Percentiles rank a stretch among this genome's conserved stretches.
Evolutionary conservation across 2,797 vertebrate species (phyloP).

Genomic region (Antrozous pallidus): DNA sequence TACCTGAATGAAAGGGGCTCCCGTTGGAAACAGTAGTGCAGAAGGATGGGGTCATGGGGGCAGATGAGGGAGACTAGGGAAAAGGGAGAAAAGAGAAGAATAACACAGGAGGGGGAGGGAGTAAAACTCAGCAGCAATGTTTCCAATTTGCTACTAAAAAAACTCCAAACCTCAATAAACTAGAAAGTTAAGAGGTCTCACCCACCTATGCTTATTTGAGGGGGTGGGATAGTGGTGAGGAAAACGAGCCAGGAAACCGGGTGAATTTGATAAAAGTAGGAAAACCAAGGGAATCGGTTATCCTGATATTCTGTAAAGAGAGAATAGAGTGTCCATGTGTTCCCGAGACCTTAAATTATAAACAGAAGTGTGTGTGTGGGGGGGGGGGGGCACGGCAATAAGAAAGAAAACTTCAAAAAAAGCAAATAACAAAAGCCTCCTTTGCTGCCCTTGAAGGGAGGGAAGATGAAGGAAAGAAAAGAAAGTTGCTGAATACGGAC

Average conservation of each 20-base stretch:
- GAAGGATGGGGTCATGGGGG: background rate
- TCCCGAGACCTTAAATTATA: slow-evolving; percentile 78
- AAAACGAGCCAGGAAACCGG: slow-evolving; percentile 73
- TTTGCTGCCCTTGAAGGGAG: slow-evolving; percentile 69
- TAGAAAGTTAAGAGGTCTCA: slow-evolving; percentile 79
- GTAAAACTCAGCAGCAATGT: slow-evolving; percentile 18
- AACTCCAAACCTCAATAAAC: slow-evolving; percentile 49
- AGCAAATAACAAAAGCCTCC: slow-evolving; percentile 76
- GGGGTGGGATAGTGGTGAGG: background rate
- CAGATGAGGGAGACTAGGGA: background rate
- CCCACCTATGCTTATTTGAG: slow-evolving; percentile 78
- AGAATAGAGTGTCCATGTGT: slow-evolving; percentile 60
- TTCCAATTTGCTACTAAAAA: slow-evolving; percentile 25
- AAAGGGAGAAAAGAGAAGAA: slow-evolving; percentile 31
- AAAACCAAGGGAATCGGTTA: slow-evolving; percentile 68
- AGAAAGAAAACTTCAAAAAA: slow-evolving; percentile 78
- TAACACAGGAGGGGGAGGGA: slow-evolving; percentile 32
- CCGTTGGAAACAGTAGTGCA: slow-evolving; percentile 40
- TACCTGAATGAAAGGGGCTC: slow-evolving; percentile 82
- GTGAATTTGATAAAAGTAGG: slow-evolving; percentile 75
- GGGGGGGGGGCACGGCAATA: background rate
- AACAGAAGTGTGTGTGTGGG: slow-evolving; percentile 44
- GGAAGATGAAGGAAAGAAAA: slow-evolving; percentile 41
- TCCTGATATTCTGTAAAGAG: slow-evolving; percentile 64
- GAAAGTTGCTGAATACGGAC: slow-evolving; percentile 77